Evolutionary conservation across 2,797 vertebrate species (phyloP), one percentile per base, ranked within the genome.

Genomic region (Labeo calbasu): DNA sequence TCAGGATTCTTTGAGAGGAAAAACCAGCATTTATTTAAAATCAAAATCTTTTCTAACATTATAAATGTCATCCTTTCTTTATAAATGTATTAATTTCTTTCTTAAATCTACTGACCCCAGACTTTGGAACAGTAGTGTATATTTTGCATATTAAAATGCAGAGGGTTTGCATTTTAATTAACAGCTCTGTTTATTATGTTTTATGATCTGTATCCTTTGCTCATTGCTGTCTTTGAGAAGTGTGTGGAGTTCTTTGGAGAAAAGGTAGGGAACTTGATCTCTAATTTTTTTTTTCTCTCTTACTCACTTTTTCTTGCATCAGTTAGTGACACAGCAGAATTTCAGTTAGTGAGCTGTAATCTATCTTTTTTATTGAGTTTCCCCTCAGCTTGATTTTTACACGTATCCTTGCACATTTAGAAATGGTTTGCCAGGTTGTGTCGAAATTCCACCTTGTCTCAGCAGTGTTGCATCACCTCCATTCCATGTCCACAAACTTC

Each of bases 171-270:
- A 8, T 82, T 66, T 84, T 40, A 73, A 86, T 69, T 73, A 87
- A 84, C 88, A 75, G 80, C 75, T 46, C 66, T 89, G 89, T 90
- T 95, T 93, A 94, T 65, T 40, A 13, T 4, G 0, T 91, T 81
- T 92, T 92, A 89, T 93, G 91, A 92, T 93, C 91, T 93, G 92
- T 95, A 92, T 94, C 86, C 85, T 91, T 92, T 83, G 91, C 90
- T 92, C 90, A 92, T 91, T 90, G 93, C 94, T 93, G 91, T 92
- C 94, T 94, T 89, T 95, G 90, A 94, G 91, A 94, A 95, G 94
- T 94, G 92, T 95, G 89, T 96, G 95, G 94, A 94, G 91, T 89
- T 92, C 92, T 93, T 93, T 95, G 94, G 93, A 95, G 90, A 93
- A 92, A 94, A 96, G 94, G 94, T 95, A 95, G 95, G 95, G 91